Conservation (phyloP, 2,797 vertebrate species). For the Heteromormyrus szaboi region DNA sequence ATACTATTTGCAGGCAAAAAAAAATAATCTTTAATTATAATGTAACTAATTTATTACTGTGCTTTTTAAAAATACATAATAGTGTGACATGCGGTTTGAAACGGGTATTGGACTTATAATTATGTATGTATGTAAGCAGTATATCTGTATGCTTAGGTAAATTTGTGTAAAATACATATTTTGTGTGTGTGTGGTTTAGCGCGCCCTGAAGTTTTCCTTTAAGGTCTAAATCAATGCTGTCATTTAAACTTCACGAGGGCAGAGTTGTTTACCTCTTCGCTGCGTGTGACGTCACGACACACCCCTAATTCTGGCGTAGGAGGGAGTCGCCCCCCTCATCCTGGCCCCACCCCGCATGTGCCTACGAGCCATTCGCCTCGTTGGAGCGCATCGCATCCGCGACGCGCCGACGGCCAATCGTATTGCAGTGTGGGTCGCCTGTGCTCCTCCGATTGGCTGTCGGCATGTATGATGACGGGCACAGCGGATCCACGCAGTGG, state of each 20-base stretch:
- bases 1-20: neutral
- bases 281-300: constrained; percentile 76
- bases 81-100: neutral
- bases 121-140: neutral
- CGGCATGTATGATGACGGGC: constrained; percentile 51
- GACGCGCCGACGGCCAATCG: constrained; percentile 44
- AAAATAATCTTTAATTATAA: neutral
- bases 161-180: neutral
- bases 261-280: constrained; percentile 74
- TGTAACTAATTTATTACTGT: neutral
- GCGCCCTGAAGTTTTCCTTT: neutral
- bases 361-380: constrained; percentile 41
- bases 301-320: constrained; percentile 63
- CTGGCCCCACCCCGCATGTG: constrained; percentile 13
- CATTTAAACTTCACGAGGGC: constrained; percentile 71
- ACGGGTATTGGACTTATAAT: neutral
- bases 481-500: constrained; percentile 55
- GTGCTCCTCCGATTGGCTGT: constrained; percentile 49
- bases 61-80: neutral
- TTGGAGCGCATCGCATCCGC: constrained; percentile 42
- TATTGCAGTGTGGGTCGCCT: constrained; percentile 28
- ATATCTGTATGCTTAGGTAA: neutral
- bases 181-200: neutral
- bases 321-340: constrained; percentile 34
- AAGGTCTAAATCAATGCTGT: constrained; percentile 35